phyloP scores from a whole-genome alignment of 23 tunicate species.

The Clavelina lepadiformis region DNA sequence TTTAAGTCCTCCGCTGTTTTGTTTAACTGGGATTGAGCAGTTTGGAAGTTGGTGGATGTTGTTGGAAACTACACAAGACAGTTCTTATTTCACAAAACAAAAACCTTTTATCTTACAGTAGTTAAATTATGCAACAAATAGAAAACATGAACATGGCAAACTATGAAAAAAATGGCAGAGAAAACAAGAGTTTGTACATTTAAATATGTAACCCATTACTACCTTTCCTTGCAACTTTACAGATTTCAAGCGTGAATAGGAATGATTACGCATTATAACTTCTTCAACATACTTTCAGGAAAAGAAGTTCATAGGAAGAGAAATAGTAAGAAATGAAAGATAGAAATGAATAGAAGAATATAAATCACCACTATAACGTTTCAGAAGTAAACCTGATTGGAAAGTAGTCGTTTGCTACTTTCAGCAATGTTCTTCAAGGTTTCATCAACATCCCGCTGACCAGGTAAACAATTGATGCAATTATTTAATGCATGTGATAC shows the following conservation, averaged over 20 bases:
- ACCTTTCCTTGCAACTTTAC: constrained; percentile 23
- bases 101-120: too few species aligned
- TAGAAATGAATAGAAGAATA: too few species aligned
- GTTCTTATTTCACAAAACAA: too few species aligned
- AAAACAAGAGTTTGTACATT: too few species aligned
- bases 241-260: constrained; percentile 21
- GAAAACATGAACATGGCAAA: too few species aligned
- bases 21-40: constrained; percentile 74
- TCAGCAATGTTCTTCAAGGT: constrained; percentile 86
- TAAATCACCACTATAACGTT: neutral
- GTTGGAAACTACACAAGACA: constrained; percentile 87
- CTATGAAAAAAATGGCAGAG: too few species aligned
- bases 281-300: constrained; percentile 23
- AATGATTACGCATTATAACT: constrained; percentile 12
- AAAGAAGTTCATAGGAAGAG: too few species aligned
- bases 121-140: too few species aligned
- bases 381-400: constrained; percentile 60
- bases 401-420: constrained; percentile 69
- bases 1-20: constrained; percentile 93
- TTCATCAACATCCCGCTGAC: constrained; percentile 93
- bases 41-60: constrained; percentile 75
- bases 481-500: constrained; percentile 85
- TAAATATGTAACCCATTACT: too few species aligned
- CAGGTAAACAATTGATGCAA: constrained; percentile 95
- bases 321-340: too few species aligned